Evolutionary conservation across 2,888 invertebrate species (phyloP).

Genomic region (Corbicula japonica): DNA sequence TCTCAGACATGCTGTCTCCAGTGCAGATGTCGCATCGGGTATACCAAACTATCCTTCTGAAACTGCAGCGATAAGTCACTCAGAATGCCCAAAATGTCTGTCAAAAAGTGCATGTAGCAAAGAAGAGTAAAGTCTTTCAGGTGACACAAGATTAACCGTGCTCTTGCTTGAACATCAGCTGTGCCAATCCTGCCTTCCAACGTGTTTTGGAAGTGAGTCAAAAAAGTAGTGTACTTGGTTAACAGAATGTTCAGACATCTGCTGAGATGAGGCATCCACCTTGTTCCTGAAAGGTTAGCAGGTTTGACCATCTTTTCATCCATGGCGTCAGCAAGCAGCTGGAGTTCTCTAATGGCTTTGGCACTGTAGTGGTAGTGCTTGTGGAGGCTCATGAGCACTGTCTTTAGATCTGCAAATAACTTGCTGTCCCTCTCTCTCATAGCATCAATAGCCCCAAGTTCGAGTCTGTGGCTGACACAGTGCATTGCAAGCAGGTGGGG

Average conservation of each 20-base stretch:
- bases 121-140: slow-evolving; percentile 46
- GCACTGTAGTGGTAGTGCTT: slow-evolving; percentile 63
- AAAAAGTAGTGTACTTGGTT: slow-evolving; percentile 32
- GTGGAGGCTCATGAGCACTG: slow-evolving; percentile 48
- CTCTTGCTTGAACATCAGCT: slow-evolving; percentile 46
- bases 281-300: slow-evolving; percentile 57
- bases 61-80: slow-evolving; percentile 53
- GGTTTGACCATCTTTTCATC: slow-evolving; percentile 52
- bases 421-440: slow-evolving; percentile 50
- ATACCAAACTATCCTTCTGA: slow-evolving; percentile 48
- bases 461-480: slow-evolving; percentile 57
- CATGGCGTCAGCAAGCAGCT: slow-evolving; percentile 56
- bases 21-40: slow-evolving; percentile 43
- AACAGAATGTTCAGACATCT: slow-evolving; percentile 41
- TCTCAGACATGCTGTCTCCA: slow-evolving; percentile 53
- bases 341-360: slow-evolving; percentile 61
- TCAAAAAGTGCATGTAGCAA: slow-evolving; percentile 56
- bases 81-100: slow-evolving; percentile 45
- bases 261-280: slow-evolving; percentile 60
- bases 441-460: slow-evolving; percentile 54
- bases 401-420: slow-evolving; percentile 46
- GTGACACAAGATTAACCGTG: slow-evolving; percentile 39
- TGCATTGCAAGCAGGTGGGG: slow-evolving; percentile 49
- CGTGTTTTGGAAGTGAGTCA: slow-evolving; percentile 56
- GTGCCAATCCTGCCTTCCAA: slow-evolving; percentile 39